These are phyloP conservation scores for Vimba vimba DNA, from an alignment of 2,113 vertebrate genomes.

Conservation along the genomic window DNA sequence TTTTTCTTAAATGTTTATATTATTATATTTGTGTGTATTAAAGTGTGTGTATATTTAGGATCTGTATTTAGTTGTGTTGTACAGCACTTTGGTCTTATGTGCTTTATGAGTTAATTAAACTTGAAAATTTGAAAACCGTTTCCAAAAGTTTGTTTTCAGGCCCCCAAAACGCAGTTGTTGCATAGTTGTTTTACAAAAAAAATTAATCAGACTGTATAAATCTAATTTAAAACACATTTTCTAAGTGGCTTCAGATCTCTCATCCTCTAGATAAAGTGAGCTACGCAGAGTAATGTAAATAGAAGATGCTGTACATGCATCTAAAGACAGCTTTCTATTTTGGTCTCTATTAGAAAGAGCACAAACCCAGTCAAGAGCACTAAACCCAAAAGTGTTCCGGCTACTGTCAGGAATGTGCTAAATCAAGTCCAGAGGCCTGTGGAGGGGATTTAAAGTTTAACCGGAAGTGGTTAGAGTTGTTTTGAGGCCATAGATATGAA, in stretches of 20 bases:
- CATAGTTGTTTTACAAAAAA: too few species aligned
- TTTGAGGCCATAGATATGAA: background rate
- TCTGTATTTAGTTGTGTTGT: too few species aligned
- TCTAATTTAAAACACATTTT: background rate
- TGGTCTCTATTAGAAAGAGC: conserved; percentile 1
- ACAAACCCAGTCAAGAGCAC: conserved; percentile 3
- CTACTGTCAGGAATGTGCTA: conserved; percentile 38
- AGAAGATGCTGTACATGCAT: background rate
- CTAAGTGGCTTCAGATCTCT: background rate
- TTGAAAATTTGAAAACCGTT: too few species aligned
- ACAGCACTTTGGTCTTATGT: too few species aligned
- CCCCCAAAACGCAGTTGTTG: too few species aligned
- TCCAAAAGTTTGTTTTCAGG: too few species aligned
- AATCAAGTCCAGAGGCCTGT: conserved; percentile 9
- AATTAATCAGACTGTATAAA: background rate
- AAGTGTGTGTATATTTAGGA: too few species aligned
- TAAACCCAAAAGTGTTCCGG: conserved; percentile 7
- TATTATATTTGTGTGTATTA: too few species aligned
- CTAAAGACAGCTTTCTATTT: conserved; percentile 43
- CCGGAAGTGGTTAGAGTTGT: conserved; percentile 10
- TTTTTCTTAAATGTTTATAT: too few species aligned
- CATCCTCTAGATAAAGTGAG: background rate
- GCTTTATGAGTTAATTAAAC: too few species aligned
- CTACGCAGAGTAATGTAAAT: background rate
- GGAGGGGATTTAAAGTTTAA: background rate